Evolutionary conservation across 2,888 invertebrate genomes (phyloP), one percentile per base, ranked within the genome.

Genomic region (Drosophila neonasuta): DNA sequence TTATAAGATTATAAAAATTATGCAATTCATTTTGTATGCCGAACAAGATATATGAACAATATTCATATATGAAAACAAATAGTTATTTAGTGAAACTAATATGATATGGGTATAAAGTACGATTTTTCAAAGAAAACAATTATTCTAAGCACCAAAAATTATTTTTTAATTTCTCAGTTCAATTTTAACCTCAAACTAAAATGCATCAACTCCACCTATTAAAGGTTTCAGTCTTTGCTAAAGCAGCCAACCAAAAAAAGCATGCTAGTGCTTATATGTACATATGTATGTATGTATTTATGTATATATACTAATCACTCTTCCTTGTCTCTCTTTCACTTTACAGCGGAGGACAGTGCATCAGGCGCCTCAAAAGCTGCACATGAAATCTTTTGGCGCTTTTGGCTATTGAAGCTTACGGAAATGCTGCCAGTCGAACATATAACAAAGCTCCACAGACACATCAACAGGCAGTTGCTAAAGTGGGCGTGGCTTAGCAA

Each of bases 361-460:
- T 82, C 87, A 61, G 67, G 84, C 17, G 85, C 82, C 7, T 61
- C 86, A 50, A 72, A 59, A 65, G 68, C 74, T 60, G 70, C 65
- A 55, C 60, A 69, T 13, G 69, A 77, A 77, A 66, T 83, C 77
- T 83, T 83, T 56, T 85, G 85, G 85, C 69, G 68, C 42, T 50
- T 66, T 66, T 84, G 80, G 82, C 65, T 74, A 55, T 54, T 67
- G 44, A 74, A 63, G 66, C 71, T 82, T 36, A 60, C 48, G 64
- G 64, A 76, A 49, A 56, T 59, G 59, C 52, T 68, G 72, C 72
- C 62, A 13, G 50, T 80, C 36, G 48, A 58, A 42, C 67, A 73
- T 46, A 68, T 77, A 20, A 57, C 68, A 65, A 75, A 68, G 68
- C 77, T 77, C 5, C 60, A 60, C 63, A 62, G 65, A 50, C 70